Conservation (phyloP, 2,113 vertebrate species). For the Ptilorrhoa leucosticta region DNA sequence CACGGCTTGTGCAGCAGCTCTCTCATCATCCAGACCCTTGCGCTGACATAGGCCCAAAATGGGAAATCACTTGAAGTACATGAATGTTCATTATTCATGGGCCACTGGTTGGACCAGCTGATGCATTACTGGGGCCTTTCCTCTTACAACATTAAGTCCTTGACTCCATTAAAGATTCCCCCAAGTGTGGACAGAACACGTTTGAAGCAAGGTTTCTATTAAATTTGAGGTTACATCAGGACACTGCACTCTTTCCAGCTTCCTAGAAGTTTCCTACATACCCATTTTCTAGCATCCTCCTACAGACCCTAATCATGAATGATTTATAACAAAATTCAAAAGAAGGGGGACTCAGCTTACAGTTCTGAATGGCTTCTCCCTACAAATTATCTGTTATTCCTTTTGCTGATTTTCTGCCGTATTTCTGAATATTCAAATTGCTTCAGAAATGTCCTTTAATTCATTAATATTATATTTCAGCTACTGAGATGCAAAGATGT, state of each 20-base stretch:
- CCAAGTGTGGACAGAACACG: background rate
- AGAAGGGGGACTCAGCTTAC: background rate
- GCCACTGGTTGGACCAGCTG: background rate
- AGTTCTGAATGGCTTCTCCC: background rate
- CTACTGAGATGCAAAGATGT: background rate
- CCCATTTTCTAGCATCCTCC: conserved; percentile 5
- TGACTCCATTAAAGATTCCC: background rate
- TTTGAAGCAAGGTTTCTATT: background rate
- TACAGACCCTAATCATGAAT: background rate
- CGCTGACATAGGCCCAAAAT: background rate
- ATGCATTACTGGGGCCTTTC: background rate
- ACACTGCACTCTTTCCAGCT: background rate
- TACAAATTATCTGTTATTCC: background rate
- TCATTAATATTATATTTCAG: background rate
- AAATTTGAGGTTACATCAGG: background rate
- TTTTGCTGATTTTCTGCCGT: background rate
- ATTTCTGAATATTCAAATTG: background rate
- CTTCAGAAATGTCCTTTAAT: background rate
- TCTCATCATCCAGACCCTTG: background rate
- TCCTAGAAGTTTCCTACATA: background rate
- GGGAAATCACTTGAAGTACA: background rate
- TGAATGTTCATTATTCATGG: background rate
- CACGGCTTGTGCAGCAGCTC: background rate
- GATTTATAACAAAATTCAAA: conserved; percentile 20
- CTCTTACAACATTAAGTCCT: background rate